Base-by-base conservation (phyloP, 2,888 invertebrate species). In the Aleiodes alternator region DNA sequence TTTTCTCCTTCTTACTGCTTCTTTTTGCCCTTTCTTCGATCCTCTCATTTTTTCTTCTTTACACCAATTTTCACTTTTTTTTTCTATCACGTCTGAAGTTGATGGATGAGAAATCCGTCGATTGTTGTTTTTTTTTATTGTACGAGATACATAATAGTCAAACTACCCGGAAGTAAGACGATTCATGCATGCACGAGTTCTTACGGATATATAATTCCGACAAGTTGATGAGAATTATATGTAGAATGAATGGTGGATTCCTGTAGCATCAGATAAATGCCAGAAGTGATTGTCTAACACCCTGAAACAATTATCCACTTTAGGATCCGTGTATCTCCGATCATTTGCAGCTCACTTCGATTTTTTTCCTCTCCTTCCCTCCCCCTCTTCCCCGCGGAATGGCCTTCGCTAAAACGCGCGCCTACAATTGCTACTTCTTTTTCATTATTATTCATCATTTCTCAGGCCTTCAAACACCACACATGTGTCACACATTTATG, bases 271-370 rank as follows among this genome's bases (percentile, higher is more conserved):
- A 11, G 43, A 38, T 43, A 48, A n/a, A 29, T 9, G 1, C 16
- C 4, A 43, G 16, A 43, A 64, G 43, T 16, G 6, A 48, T 64
- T 64, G 48, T 64, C 43, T 23, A 43, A 64, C 64, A 34, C 64
- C 64, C 43, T 61, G 64, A 64, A 64, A 64, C 64, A 64, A 64
- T 64, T 14, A 64, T 64, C 43, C 23, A 64, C 43, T 64, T 61
- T 61, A 16, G 61, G 38, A 43, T 61, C 43, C 43, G 38, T n/a
- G 38, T 61, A 61, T 61, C 61, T 61, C 43, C 43, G n/a, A 61
- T 61, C 61, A 38, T 11, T 61, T 61, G 16, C 34, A 31, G 12
- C 12, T 59, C 38, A 38, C 8, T 34, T 31, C 38, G 7, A 61
- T 61, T 43, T 43, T 43, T 61, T 61, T 16, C n/a, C n/a, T n/a